phyloP scores from a whole-genome alignment of 2,797 vertebrate species.

The Sebastes vulpes region DNA sequence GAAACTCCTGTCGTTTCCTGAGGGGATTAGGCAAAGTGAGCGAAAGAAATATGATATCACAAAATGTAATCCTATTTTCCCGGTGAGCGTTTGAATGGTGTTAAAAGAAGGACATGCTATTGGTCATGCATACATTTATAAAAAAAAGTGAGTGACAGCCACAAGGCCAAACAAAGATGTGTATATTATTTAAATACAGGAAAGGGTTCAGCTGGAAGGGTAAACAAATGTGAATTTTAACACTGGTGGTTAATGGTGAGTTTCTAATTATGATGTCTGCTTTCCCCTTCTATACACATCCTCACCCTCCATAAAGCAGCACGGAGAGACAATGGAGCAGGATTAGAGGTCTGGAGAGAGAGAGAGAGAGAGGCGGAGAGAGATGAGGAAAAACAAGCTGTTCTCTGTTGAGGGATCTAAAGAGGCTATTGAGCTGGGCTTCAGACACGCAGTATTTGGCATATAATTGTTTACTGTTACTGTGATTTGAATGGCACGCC shows the following conservation, averaged over 20 bases:
- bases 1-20: background rate
- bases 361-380: constrained; percentile 39
- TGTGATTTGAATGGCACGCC: constrained; percentile 48
- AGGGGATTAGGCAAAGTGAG: background rate
- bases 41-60: background rate
- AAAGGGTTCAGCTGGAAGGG: constrained; percentile 27
- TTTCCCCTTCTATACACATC: constrained; percentile 55
- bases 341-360: constrained; percentile 66
- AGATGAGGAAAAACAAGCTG: constrained; percentile 66
- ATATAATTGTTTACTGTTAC: constrained; percentile 56
- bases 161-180: background rate
- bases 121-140: background rate
- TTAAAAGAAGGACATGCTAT: background rate
- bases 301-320: constrained; percentile 43
- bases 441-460: constrained; percentile 64
- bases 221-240: constrained; percentile 33
- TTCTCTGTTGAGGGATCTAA: constrained; percentile 67
- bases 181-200: background rate
- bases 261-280: constrained; percentile 57
- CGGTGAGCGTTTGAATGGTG: background rate
- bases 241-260: constrained; percentile 36
- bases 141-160: background rate
- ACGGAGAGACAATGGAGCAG: constrained; percentile 56
- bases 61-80: background rate
- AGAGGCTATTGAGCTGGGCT: constrained; percentile 63